phyloP scores from a whole-genome alignment of 2,797 vertebrate species.

The Prionace glauca region DNA sequence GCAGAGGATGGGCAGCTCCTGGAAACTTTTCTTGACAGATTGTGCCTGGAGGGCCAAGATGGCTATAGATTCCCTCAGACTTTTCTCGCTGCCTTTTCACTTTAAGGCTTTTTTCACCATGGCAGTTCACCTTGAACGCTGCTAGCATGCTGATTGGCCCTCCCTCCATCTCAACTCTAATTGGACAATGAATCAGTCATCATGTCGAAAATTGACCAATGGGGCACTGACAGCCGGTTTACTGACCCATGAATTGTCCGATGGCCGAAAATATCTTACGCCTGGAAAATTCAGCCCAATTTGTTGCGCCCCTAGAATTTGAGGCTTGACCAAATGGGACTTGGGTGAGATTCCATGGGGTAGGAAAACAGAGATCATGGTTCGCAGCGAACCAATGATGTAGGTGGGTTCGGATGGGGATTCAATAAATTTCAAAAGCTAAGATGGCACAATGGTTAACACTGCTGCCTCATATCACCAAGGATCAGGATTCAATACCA shows the following conservation, averaged over 20 bases:
- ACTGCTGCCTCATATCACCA: no score
- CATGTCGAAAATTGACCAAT: background rate
- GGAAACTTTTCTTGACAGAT: background rate
- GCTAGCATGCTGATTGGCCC: background rate
- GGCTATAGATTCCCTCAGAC: background rate
- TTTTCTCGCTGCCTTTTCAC: background rate
- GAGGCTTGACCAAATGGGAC: background rate
- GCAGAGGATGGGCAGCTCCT: background rate
- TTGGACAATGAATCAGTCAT: background rate
- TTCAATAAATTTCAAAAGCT: background rate
- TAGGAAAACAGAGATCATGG: background rate
- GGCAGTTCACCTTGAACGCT: background rate
- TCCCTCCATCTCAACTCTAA: background rate
- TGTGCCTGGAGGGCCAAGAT: no score
- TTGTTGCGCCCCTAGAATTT: background rate
- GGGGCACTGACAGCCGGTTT: background rate
- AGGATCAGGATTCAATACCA: no score
- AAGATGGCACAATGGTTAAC: no score
- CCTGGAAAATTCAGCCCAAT: no score
- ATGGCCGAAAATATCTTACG: background rate
- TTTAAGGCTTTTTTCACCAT: background rate
- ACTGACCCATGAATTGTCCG: background rate
- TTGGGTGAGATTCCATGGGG: background rate
- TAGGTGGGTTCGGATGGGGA: background rate
- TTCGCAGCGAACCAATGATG: background rate